Conservation (phyloP, 2,113 vertebrate species). For the Poecile atricapillus region DNA sequence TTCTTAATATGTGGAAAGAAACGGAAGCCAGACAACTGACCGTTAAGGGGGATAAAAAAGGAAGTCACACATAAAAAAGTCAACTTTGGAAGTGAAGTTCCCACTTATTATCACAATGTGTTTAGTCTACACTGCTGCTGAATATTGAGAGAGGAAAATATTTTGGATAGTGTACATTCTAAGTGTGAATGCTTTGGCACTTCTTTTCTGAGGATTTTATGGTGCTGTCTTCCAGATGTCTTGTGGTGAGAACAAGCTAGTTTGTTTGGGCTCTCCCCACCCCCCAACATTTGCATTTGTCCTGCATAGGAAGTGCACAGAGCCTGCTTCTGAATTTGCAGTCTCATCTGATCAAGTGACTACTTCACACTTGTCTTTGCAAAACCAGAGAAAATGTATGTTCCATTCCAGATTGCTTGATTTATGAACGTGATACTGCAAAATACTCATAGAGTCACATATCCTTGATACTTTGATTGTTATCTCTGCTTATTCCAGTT, state of each 20-base stretch:
- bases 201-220: background rate
- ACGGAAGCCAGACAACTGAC: background rate
- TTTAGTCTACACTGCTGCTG: background rate
- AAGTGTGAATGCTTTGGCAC: background rate
- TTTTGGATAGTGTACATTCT: background rate
- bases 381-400: background rate
- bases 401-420: background rate
- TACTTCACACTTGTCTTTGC: background rate
- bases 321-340: background rate
- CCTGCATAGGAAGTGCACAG: background rate
- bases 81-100: background rate
- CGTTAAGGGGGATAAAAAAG: background rate
- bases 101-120: background rate
- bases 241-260: background rate
- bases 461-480: background rate
- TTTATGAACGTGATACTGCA: background rate
- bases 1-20: background rate
- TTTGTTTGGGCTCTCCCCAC: background rate
- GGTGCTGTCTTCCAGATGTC: background rate
- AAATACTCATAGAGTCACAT: background rate
- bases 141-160: background rate
- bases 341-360: background rate
- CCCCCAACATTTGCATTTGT: background rate
- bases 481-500: background rate
- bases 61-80: background rate